Base-by-base conservation (phyloP, 2,797 vertebrate genomes). In the Pseudotriccus pelzelni region DNA sequence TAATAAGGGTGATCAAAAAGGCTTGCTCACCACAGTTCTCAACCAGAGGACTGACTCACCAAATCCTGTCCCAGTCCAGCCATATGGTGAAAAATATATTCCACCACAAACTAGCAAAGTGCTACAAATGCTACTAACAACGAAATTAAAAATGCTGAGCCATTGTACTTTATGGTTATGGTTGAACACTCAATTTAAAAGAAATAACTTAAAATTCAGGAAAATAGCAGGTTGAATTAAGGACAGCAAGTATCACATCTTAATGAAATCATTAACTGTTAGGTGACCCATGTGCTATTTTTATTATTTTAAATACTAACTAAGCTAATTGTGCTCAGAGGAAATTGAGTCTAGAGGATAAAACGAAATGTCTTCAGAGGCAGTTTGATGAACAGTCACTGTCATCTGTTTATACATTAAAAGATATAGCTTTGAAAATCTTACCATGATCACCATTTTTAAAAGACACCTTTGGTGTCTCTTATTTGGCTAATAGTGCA, bases 291-390 rank as follows among this genome's bases (percentile, higher is more conserved):
- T 60, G 52, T 66, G 36, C 52, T 92, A 56, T 66, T 94, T 85
- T 74, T 63, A 27, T 83, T 93, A 77, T 70, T 94, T 93, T 83
- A 96, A 95, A 80, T 53, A 87, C 72, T 74, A 44, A 84, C 87
- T 89, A 53, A 53, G 22, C 27, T 92, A 95, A 94, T 96, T 89
- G 91, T 62, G 60, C 75, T 75, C 75, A 83, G 25, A 93, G 91
- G 68, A 56, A 91, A 87, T 64, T 85, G 37, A 27, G 10, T 56
- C 53, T 77, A 74, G 27, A 88, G 28, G 37, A 93, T 59, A 84
- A 72, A 76, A 76, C 58, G 1, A 52, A 90, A 21, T 41, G 25
- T 66, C 82, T 82, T 75, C 60, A 69, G 75, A 82, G 25, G 27
- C 27, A 87, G 24, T 58, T 32, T 49, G 37, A 41, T 47, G 32